Conservation (phyloP, 2,888 invertebrate species). For the Omphaloscelis lunosa region DNA sequence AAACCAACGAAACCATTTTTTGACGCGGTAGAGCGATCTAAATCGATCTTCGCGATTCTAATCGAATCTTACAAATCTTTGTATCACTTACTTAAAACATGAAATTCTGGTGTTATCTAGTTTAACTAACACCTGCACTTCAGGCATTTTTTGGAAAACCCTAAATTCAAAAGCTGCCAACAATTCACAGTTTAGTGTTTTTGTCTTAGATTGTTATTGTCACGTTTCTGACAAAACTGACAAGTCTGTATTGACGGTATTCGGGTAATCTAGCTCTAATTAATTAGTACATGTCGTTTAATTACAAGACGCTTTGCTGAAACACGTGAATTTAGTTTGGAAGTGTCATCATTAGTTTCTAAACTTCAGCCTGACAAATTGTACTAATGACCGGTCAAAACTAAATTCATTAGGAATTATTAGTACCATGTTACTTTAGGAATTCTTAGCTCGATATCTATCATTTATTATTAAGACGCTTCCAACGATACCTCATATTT, state of each 20-base stretch:
- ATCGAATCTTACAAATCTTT: no score
- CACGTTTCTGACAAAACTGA: conserved; percentile 31
- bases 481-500: no score
- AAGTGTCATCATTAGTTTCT: not conserved
- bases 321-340: conserved; percentile 13
- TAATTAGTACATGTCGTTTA: conserved; percentile 16
- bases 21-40: no score
- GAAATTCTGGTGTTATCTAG: not conserved
- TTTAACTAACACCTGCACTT: not conserved
- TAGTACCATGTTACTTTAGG: no score
- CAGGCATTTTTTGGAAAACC: not conserved
- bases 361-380: not conserved
- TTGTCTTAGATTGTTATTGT: conserved; percentile 7
- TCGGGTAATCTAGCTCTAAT: conserved; percentile 11
- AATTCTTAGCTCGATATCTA: not conserved
- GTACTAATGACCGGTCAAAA: not conserved
- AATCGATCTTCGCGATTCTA: no score
- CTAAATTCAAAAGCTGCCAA: not conserved
- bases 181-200: conserved; percentile 6
- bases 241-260: not conserved
- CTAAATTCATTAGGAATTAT: not conserved
- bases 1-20: no score
- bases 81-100: not conserved
- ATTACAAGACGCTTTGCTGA: not conserved
- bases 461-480: no score